Conservation (phyloP, 2,797 vertebrate species). For the Ptychobarbus kaznakovi region DNA sequence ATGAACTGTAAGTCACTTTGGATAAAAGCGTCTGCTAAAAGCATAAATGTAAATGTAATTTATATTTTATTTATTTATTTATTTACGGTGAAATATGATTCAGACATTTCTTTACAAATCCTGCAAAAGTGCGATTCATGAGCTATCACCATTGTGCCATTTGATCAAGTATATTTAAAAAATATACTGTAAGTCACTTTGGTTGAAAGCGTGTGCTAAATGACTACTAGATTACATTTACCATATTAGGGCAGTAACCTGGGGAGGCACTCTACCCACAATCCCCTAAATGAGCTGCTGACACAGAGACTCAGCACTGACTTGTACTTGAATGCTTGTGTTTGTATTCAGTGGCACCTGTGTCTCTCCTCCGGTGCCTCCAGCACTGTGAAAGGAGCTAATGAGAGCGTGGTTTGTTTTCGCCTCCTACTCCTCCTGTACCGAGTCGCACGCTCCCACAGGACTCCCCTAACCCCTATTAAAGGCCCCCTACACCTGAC, state of each 20-base stretch:
- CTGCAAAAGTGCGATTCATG: background rate
- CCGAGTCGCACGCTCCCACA: conserved; percentile 40
- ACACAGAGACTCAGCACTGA: conserved; percentile 8
- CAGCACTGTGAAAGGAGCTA: conserved; percentile 49
- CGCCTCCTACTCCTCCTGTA: conserved; percentile 21
- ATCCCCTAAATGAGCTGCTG: conserved; percentile 1
- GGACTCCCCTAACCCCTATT: conserved; percentile 47
- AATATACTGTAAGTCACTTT: background rate
- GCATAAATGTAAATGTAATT: too few relatives aligned
- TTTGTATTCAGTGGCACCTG: conserved; percentile 58
- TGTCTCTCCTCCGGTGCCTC: conserved; percentile 50
- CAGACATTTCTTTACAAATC: background rate
- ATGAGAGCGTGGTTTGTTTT: conserved; percentile 58
- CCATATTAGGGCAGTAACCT: background rate
- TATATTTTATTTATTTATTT: too few relatives aligned
- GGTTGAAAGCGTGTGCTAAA: background rate
- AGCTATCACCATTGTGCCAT: background rate
- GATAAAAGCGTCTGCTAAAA: too few relatives aligned
- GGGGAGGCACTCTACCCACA: conserved; percentile 12
- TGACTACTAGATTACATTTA: background rate
- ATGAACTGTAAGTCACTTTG: too few relatives aligned
- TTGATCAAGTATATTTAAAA: background rate
- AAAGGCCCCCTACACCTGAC: conserved; percentile 53
- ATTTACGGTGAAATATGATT: background rate
- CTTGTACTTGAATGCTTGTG: conserved; percentile 20